Evolutionary conservation across 2,797 vertebrate species (phyloP).

Genomic region (Pampus argenteus): DNA sequence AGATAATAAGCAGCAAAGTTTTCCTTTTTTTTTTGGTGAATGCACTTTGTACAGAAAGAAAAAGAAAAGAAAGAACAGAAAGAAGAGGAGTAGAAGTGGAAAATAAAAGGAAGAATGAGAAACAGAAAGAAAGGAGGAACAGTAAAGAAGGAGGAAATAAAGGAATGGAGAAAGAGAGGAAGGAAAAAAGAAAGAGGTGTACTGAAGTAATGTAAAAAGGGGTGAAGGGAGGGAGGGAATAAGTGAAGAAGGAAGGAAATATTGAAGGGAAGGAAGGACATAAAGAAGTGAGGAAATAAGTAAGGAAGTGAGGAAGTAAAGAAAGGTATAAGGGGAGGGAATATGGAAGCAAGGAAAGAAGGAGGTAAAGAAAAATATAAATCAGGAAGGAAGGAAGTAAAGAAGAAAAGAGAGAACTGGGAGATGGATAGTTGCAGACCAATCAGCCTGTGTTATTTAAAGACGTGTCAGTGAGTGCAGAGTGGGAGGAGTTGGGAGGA

Average conservation of each 20-base stretch:
- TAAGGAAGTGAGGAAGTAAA: no score
- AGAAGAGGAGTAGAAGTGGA: no score
- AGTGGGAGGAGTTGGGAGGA: slow-evolving; percentile 55
- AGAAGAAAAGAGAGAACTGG: background rate
- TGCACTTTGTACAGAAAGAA: background rate
- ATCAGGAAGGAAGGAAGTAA: background rate
- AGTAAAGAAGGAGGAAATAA: background rate
- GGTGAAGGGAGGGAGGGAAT: no score
- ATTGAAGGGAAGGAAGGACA: background rate
- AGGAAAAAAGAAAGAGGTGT: background rate
- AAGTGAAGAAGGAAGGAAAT: background rate
- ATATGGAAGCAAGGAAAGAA: background rate
- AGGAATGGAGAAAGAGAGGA: no score
- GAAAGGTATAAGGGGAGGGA: no score
- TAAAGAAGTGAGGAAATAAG: background rate
- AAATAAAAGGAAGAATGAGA: no score
- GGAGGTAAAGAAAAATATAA: no score
- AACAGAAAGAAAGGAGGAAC: no score
- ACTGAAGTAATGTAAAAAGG: no score
- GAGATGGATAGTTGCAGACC: slow-evolving; percentile 28
- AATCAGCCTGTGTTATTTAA: slow-evolving; percentile 73
- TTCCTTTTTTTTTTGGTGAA: background rate
- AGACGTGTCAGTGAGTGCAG: slow-evolving; percentile 64
- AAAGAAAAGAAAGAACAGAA: background rate
- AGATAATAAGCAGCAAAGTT: slow-evolving; percentile 7